phyloP scores from a whole-genome alignment of 2,797 vertebrate genomes.

The Bufotes viridis region DNA sequence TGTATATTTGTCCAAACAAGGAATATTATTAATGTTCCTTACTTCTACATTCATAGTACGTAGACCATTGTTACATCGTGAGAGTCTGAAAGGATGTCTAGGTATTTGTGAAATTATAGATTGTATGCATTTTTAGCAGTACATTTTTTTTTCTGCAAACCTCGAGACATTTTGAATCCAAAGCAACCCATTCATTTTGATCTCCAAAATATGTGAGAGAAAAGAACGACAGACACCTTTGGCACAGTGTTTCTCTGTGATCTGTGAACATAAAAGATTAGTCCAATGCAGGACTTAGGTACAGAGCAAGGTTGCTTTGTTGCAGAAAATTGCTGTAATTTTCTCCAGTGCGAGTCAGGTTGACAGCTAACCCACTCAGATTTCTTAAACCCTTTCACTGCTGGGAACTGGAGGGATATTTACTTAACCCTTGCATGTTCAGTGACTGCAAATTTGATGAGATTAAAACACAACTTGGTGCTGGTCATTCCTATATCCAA shows the following conservation, averaged over 20 bases:
- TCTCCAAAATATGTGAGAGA: conserved; percentile 29
- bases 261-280: conserved; percentile 52
- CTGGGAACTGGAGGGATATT: not conserved
- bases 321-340: conserved; percentile 52
- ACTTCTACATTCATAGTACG: not conserved
- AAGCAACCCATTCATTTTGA: conserved; percentile 46
- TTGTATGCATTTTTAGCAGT: not conserved
- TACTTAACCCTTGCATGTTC: not conserved
- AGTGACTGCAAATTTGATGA: not conserved
- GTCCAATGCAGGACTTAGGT: conserved; percentile 41
- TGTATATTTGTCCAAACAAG: too few relatives aligned
- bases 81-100: not conserved
- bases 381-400: conserved; percentile 41
- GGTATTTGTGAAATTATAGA: conserved; percentile 20
- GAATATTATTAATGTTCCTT: not conserved
- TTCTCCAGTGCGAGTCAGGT: conserved; percentile 39
- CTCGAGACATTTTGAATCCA: conserved; percentile 22
- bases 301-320: conserved; percentile 43
- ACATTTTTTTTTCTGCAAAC: conserved; percentile 13
- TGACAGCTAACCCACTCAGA: conserved; percentile 48
- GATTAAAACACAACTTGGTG: too few relatives aligned
- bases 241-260: conserved; percentile 34
- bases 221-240: conserved; percentile 40
- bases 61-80: not conserved
- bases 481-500: not conserved